Conservation (phyloP, 2,888 invertebrate species). For the Pollenia amentaria region DNA sequence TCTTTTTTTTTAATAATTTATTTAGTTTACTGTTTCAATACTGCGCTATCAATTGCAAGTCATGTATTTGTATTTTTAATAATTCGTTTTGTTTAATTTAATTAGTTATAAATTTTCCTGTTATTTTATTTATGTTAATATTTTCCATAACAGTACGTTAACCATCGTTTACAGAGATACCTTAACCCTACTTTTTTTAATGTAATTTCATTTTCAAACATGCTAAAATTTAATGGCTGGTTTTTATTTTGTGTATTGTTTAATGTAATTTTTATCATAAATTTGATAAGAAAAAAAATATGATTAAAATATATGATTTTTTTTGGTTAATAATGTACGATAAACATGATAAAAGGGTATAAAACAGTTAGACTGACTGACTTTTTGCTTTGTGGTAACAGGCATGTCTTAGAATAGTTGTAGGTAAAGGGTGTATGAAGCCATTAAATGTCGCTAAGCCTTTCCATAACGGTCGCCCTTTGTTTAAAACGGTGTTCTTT, state of each 20-base stretch:
- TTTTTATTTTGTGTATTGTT: constrained; percentile 4
- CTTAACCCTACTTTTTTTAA: constrained; percentile 68
- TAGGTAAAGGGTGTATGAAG: no score
- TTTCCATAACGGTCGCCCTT: no score
- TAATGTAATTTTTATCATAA: constrained; percentile 10
- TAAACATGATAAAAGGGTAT: constrained; percentile 4
- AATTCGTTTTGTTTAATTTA: constrained; percentile 36
- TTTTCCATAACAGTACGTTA: constrained; percentile 75
- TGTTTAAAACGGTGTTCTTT: no score
- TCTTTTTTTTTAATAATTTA: neutral
- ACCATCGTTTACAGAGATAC: constrained; percentile 77
- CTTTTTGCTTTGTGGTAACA: no score
- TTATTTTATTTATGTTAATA: constrained; percentile 26
- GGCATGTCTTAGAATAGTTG: no score
- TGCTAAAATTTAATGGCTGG: constrained; percentile 66
- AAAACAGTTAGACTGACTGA: no score
- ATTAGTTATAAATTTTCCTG: constrained; percentile 19
- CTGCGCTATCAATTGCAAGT: constrained; percentile 42
- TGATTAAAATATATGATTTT: no score
- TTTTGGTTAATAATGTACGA: neutral
- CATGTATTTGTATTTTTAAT: constrained; percentile 31
- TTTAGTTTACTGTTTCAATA: constrained; percentile 43
- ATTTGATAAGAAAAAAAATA: neutral
- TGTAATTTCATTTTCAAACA: constrained; percentile 9
- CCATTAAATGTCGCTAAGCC: no score